Evolutionary conservation across 1,140 invertebrate genomes (phyloP), one percentile per base, ranked within the genome.

Genomic region (Rhopalosiphum maidis): DNA sequence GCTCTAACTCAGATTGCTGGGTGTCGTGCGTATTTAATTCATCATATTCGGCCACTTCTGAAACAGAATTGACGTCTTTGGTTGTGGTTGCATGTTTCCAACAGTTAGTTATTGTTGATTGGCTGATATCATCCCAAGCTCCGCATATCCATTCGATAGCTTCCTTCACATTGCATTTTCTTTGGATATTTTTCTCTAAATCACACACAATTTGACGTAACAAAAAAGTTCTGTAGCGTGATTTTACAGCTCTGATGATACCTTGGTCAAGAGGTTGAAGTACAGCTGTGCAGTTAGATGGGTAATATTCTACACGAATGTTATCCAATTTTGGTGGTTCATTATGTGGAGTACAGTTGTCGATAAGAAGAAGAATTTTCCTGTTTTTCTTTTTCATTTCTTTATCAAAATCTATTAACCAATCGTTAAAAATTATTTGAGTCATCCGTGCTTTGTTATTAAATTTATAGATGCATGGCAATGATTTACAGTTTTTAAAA

Each of bases 251-350:
- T 90, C 94, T 94, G 92, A 96, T 96, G 86, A 96, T 95, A 35
- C 95, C 95, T 94, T 95, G 95, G 94, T 96, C 95, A 94, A 96
- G 94, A 68, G 95, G 95, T 94, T 96, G 95, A n/a, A 96, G 94
- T 91, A 95, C 94, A 30, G 95, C 95, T 48, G 96, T 54, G 48
- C 30, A 51, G 87, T 89, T 54, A 54, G 30, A 48, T 35, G 86
- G 48, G 6, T 54, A 88, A 88, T 51, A 88, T 51, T 88, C 46
- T 30, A 88, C 46, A 48, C 48, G 46, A 51, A 89, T 93, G 35
- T 83, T 86, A 88, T 87, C 83, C 55, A 87, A 85, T 51, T 41
- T 51, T 94, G 94, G 94, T 94, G 51, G n/a, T n/a, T 43, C 91
- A 93, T 46, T 82, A 93, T 94, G 94, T 51, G 93, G 93, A 85